Evolutionary conservation across 2,797 vertebrate species (phyloP).

Genomic region (Sphenopsis melanotis): DNA sequence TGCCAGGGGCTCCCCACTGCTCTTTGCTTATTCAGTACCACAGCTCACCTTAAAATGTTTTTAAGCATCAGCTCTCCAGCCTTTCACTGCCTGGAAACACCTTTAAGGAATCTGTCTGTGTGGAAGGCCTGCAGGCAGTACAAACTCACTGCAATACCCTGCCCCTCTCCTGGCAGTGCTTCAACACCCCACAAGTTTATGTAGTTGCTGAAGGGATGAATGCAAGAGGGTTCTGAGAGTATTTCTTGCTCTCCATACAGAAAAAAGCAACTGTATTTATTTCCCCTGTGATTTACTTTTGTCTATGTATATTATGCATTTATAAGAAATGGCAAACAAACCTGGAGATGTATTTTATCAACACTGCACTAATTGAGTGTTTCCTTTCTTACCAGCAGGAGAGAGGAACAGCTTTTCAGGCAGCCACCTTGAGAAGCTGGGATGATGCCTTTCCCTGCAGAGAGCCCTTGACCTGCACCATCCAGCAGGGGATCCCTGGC

Average conservation of each 20-base stretch:
- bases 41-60: neutral
- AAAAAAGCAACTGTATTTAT: neutral
- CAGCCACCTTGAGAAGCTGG: neutral
- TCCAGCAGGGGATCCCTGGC: accelerated
- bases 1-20: neutral
- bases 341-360: neutral
- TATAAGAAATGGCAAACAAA: neutral
- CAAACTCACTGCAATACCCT: neutral
- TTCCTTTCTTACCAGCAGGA: neutral
- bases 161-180: neutral
- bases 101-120: neutral
- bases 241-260: neutral
- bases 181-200: neutral
- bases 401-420: neutral
- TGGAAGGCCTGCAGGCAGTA: neutral
- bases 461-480: neutral
- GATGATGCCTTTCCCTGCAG: neutral
- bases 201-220: neutral
- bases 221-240: neutral
- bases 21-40: neutral
- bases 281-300: neutral
- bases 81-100: neutral
- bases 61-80: neutral
- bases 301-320: neutral
- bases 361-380: accelerated